Evolutionary conservation across 2,113 vertebrate species (phyloP), one percentile per base, ranked within the genome.

Genomic region (Gila orcuttii): DNA sequence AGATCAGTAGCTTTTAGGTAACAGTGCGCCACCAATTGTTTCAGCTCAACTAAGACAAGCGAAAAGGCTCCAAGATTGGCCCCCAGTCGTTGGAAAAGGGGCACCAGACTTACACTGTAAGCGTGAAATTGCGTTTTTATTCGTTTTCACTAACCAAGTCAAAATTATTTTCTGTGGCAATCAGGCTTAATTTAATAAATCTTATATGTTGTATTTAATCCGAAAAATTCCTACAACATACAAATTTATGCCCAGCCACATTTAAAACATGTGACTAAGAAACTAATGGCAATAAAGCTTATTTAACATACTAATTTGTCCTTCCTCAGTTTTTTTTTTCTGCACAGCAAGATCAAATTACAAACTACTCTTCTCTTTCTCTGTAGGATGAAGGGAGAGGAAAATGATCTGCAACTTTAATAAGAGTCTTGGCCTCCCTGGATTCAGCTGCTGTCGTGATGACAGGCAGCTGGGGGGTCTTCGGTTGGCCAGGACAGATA

Each of bases 341-440:
- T 78, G 59, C 66, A 47, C n/a, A 21, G 84, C 62, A 42, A n/a
- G 81, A 85, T 89, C 78, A 84, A 19, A 71, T 89, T 89, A 81
- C 88, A 68, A 77, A 50, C 59, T 28, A 47, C 66, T 59, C 82
- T 64, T 80, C 84, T 45, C 66, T 79, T 85, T 75, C 85, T 55
- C 96, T 94, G 95, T 93, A 93, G 91, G 94, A 95, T 94, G 95
- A 92, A 95, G 94, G 89, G 90, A 93, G 96, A 97, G 89, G 95
- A 96, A 97, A 97, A 96, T 98, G 98, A 99, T 99, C 96, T 97
- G 97, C 97, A 96, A 96, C 96, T 98, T 97, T 98, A 99, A 99
- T 99, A 98, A 97, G 96, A 96, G 96, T 94, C 94, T 93, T 55
- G 96, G 96, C 95, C 97, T 97, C 96, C 81, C 91, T 97, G 96